Conservation (phyloP, 2,113 vertebrate genomes). For the Edolisoma coerulescens region DNA sequence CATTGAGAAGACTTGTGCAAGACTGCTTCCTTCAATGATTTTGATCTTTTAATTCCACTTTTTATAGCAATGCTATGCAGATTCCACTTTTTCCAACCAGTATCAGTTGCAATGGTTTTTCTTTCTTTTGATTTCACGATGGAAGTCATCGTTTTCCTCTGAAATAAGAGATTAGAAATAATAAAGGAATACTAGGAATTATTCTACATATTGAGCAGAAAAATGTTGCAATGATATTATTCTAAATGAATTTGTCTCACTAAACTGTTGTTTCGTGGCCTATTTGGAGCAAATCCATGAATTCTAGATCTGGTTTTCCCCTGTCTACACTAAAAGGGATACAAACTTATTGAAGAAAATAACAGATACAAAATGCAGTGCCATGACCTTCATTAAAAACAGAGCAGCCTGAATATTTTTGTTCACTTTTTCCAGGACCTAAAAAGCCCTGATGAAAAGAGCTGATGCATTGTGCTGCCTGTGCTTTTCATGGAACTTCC, state of each 20-base stretch:
- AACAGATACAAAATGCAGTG: background rate
- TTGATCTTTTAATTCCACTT: background rate
- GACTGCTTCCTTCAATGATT: background rate
- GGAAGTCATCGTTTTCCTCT: background rate
- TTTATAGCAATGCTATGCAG: too few species aligned
- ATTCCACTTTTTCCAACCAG: too few species aligned
- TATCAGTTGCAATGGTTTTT: background rate
- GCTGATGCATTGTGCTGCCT: background rate
- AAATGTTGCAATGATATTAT: background rate
- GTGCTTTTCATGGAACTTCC: slow-evolving; percentile 22
- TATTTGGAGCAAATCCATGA: background rate
- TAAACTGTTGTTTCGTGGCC: background rate
- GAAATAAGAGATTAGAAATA: background rate
- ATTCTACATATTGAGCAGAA: background rate
- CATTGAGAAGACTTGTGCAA: background rate
- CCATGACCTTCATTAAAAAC: background rate
- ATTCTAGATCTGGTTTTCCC: background rate
- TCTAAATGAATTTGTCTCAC: background rate
- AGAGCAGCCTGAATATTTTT: background rate
- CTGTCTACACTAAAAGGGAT: background rate
- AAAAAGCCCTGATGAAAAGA: background rate
- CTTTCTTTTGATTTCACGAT: background rate
- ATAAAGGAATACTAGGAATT: background rate
- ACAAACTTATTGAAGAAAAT: background rate
- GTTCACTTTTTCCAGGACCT: background rate